A percentile compares a stretch with the other conserved stretches of the same genome.
Evolutionary conservation across 2,797 vertebrate genomes (phyloP).

Genomic region (Gymnocypris eckloni): DNA sequence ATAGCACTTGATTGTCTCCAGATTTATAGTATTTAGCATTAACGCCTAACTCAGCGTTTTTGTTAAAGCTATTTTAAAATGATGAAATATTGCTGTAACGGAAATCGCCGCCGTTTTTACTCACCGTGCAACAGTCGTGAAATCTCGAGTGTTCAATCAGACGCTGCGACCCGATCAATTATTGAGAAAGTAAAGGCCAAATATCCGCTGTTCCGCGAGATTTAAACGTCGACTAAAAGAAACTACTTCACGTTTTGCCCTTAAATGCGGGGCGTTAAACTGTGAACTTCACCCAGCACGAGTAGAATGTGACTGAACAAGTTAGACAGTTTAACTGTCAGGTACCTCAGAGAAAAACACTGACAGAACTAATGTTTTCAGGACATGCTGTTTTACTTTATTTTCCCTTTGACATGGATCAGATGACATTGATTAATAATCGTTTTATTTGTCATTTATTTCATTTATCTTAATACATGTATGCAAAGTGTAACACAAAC

Average conservation of each 20-base stretch:
- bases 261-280: constrained; percentile 65
- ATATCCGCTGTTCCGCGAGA: neutral
- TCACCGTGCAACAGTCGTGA: constrained; percentile 4
- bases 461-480: neutral
- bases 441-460: neutral
- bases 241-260: constrained; percentile 26
- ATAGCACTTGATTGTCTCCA: neutral
- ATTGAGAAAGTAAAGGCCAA: neutral
- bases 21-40: neutral
- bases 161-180: neutral
- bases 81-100: neutral
- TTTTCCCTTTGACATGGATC: neutral
- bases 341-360: constrained; percentile 22
- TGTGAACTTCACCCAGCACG: constrained; percentile 65
- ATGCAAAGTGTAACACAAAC: neutral
- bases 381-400: constrained; percentile 15
- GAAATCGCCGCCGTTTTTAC: constrained; percentile 9
- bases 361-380: constrained; percentile 3
- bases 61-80: neutral
- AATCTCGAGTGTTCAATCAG: neutral
- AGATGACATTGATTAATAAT: neutral
- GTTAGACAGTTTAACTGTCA: constrained; percentile 67
- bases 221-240: neutral
- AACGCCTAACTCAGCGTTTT: neutral
- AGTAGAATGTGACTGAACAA: constrained; percentile 76